Conservation (phyloP, 2,888 invertebrate genomes). For the Bedellia somnulentella region DNA sequence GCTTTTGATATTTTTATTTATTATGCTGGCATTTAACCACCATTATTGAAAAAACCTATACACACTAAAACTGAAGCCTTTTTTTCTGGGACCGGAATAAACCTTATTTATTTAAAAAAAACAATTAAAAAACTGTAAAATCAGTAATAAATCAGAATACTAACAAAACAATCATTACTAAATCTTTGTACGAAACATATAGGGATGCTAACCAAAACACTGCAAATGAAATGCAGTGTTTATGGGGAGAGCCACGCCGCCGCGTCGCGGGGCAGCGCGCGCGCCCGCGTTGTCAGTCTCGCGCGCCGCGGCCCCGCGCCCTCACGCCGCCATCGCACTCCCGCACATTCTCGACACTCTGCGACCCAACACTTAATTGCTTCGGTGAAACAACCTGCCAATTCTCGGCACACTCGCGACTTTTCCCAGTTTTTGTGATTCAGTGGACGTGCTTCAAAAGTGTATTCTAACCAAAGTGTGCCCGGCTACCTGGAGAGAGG, state of each 20-base stretch:
- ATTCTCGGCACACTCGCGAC: constrained; percentile 2
- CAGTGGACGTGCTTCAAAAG: constrained; percentile 5
- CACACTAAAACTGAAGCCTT: too few relatives aligned
- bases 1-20: too few relatives aligned
- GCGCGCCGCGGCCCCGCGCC: constrained; percentile 23
- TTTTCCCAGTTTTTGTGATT: constrained; percentile 1
- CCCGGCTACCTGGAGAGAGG: constrained; percentile 18
- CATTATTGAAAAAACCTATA: too few relatives aligned
- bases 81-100: too few relatives aligned
- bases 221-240: too few relatives aligned
- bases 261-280: neutral
- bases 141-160: too few relatives aligned
- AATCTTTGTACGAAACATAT: too few relatives aligned
- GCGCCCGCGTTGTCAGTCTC: constrained; percentile 19
- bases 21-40: too few relatives aligned
- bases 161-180: too few relatives aligned
- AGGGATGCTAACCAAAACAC: too few relatives aligned
- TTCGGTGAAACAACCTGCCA: constrained; percentile 5
- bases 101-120: too few relatives aligned
- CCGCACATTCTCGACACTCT: constrained; percentile 9
- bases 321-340: constrained; percentile 14
- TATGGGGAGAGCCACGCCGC: constrained; percentile 39
- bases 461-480: constrained; percentile 6
- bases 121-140: too few relatives aligned
- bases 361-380: constrained; percentile 13